Evolutionary conservation across 2,888 invertebrate genomes (phyloP).

Genomic region (Pterostichus niger): DNA sequence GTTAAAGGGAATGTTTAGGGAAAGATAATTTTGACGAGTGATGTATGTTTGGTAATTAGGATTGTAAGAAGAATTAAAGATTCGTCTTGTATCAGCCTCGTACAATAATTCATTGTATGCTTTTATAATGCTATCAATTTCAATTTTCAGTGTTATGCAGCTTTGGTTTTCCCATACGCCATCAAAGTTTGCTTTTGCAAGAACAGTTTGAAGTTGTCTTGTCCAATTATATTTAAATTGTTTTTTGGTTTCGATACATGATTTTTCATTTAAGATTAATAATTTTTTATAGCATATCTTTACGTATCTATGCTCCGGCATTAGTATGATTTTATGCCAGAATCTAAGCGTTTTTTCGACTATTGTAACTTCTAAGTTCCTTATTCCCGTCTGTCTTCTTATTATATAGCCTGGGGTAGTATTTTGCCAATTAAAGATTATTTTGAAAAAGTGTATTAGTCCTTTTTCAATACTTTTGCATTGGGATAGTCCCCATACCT

Average conservation of each 20-base stretch:
- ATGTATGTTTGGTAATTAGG: too few relatives aligned
- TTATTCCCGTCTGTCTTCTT: slow-evolving; percentile 7
- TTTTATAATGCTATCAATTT: too few relatives aligned
- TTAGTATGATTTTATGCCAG: slow-evolving; percentile 7
- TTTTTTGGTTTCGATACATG: neutral
- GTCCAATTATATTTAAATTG: neutral
- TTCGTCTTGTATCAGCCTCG: too few relatives aligned
- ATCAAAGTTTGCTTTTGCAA: neutral
- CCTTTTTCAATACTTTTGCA: neutral
- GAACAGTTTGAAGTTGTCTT: neutral
- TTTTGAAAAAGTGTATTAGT: neutral
- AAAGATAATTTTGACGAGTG: too few relatives aligned
- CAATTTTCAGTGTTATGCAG: neutral
- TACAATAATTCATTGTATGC: too few relatives aligned
- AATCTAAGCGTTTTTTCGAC: neutral
- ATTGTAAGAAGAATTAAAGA: too few relatives aligned
- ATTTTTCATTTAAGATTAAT: too few relatives aligned
- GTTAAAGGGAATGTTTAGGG: too few relatives aligned
- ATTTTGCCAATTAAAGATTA: neutral
- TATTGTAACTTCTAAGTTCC: neutral
- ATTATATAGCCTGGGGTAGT: neutral
- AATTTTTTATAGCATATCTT: neutral
- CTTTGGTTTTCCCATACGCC: slow-evolving; percentile 2
- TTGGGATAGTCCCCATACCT: slow-evolving; percentile 13
- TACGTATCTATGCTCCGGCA: slow-evolving; percentile 1